Evolutionary conservation across 2,888 invertebrate genomes (phyloP), one percentile per base, ranked within the genome.

Genomic region (Orgyia antiqua): DNA sequence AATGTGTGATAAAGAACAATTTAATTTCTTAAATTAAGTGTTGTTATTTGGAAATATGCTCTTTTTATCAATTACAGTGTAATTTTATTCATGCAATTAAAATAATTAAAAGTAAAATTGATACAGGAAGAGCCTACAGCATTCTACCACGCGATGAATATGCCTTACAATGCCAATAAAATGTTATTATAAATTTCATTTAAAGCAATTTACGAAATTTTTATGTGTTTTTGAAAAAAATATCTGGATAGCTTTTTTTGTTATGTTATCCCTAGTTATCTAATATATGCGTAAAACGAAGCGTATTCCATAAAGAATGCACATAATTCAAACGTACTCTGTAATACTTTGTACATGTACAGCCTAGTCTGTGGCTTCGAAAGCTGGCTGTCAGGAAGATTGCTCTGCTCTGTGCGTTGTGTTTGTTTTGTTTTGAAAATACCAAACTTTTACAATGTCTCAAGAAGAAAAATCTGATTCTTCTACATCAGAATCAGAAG

Each of bases 91-190:
- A 9, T 13, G n/a, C 9, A 12, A 13, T 24, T 34, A 12, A 25
- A 35, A 8, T 7, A 3, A 30, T 37, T 27, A 29, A 10, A 27
- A 24, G 19, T 34, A 23, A 37, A 10, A 13, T 37, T 36, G 30
- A 46, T 51, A 30, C 48, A 75, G 78, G 79, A 78, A 78, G 77
- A 77, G 68, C 79, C 79, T 79, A 79, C 75, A 67, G 56, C 60
- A 60, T 61, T 62, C 48, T 63, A 63, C 62, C 68, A 63, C 61
- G 66, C 68, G 64, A 68, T 65, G 62, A 51, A 54, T 61, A 64
- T 62, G 53, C 53, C 45, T 35, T 65, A 58, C 59, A 67, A 63
- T 65, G 62, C 45, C 56, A 54, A 58, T 65, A 56, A 57, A 48
- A 25, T 32, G 39, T 32, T 45, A 42, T 46, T 45, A 56, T 24